Evolutionary conservation across 2,113 vertebrate genomes (phyloP).

Genomic region (Pavo muticus): DNA sequence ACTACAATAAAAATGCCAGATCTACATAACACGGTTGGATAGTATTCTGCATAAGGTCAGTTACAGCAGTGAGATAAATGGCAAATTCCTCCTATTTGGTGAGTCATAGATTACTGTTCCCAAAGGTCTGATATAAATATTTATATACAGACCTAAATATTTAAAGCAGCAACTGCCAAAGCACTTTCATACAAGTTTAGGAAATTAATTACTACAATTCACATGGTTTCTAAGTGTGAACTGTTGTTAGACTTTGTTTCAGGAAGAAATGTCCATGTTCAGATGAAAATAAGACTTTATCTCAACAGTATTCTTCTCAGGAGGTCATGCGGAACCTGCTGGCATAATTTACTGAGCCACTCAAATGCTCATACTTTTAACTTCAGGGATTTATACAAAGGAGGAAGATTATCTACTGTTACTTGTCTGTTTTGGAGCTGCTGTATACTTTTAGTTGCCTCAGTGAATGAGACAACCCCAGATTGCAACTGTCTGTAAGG

Average conservation of each 20-base stretch:
- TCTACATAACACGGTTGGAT: background rate
- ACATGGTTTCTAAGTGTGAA: background rate
- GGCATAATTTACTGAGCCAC: background rate
- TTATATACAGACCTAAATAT: background rate
- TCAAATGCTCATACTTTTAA: background rate
- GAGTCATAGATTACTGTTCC: background rate
- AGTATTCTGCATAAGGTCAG: background rate
- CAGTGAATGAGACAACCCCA: background rate
- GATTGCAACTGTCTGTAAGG: background rate
- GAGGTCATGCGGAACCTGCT: background rate
- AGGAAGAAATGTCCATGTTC: background rate
- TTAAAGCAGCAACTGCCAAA: background rate
- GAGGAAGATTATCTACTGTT: background rate
- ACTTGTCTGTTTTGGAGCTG: background rate
- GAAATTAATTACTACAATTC: background rate
- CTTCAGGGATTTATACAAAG: background rate
- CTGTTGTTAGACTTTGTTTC: background rate
- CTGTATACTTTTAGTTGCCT: background rate
- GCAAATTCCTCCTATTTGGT: background rate
- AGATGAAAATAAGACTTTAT: background rate
- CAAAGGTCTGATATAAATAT: background rate
- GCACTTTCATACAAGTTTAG: background rate
- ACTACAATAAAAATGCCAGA: background rate
- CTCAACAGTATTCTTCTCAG: background rate
- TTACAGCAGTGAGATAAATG: background rate